A percentile compares a stretch with the other conserved stretches of the same genome.
phyloP scores from a whole-genome alignment of 2,797 vertebrate genomes.

The Phrynocephalus vlangalii region DNA sequence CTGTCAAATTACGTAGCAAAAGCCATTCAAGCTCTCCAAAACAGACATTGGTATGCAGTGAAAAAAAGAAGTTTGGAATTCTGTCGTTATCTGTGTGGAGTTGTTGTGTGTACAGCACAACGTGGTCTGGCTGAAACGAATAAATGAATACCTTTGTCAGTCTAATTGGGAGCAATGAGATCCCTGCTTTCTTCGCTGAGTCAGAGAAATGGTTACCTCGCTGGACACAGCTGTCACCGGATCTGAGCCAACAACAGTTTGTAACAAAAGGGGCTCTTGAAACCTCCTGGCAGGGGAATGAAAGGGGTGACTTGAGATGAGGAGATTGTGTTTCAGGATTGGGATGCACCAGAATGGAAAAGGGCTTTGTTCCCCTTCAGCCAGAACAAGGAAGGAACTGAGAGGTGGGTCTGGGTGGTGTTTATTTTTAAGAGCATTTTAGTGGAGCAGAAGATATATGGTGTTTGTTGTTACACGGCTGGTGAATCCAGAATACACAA shows the following conservation, averaged over 20 bases:
- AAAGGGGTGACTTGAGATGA: not conserved
- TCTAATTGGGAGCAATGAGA: not conserved
- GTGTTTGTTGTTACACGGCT: not conserved
- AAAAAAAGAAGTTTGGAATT: not conserved
- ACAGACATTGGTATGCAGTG: not conserved
- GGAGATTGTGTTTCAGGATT: conserved; percentile 4
- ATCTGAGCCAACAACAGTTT: not conserved
- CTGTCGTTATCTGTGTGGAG: not conserved
- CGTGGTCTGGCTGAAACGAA: not conserved
- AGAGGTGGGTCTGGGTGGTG: not conserved
- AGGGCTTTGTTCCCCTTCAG: conserved; percentile 4
- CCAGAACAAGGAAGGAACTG: conserved; percentile 23
- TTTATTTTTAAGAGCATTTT: conserved; percentile 32
- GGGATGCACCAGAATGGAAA: not conserved
- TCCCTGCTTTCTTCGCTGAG: not conserved
- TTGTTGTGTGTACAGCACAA: not conserved
- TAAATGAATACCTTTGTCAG: not conserved
- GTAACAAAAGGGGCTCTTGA: not conserved
- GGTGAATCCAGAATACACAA: too few species aligned
- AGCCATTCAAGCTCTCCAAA: not conserved
- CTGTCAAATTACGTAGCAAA: not conserved
- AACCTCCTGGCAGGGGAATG: not conserved
- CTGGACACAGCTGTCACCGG: conserved; percentile 23
- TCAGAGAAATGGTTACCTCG: conserved; percentile 16
- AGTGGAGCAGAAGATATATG: not conserved